phyloP scores from a whole-genome alignment of 2,888 invertebrate species.

The Scaptomyza polygonia region DNA sequence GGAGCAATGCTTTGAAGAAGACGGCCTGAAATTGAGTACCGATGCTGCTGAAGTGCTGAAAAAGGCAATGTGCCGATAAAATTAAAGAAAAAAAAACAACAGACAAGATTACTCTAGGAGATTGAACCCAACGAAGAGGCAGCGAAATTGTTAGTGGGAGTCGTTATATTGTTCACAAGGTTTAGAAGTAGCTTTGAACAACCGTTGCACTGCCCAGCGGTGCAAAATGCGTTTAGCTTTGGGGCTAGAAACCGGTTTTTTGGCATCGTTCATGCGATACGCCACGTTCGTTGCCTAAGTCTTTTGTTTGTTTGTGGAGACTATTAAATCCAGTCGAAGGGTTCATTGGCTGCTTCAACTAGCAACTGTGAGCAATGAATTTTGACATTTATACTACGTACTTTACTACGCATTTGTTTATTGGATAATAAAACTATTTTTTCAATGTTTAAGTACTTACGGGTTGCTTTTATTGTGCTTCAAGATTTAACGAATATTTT shows the following conservation, averaged over 20 bases:
- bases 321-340: conserved; percentile 59
- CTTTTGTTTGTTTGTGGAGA: conserved; percentile 70
- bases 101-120: neutral
- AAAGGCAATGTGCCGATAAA: conserved; percentile 45
- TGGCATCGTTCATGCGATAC: conserved; percentile 51
- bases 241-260: conserved; percentile 59
- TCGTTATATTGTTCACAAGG: conserved; percentile 6
- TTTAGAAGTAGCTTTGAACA: conserved; percentile 28
- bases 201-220: conserved; percentile 59
- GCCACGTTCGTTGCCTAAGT: conserved; percentile 75
- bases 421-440: conserved; percentile 29
- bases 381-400: conserved; percentile 40
- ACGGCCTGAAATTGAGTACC: conserved; percentile 20
- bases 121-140: conserved; percentile 19
- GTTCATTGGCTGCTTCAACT: conserved; percentile 66
- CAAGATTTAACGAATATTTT: neutral
- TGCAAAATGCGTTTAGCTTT: conserved; percentile 59
- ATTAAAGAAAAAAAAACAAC: conserved; percentile 5
- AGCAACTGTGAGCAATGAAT: conserved; percentile 21
- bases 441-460: neutral
- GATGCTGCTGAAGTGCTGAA: conserved; percentile 8
- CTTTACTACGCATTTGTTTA: conserved; percentile 22
- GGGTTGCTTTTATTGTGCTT: neutral
- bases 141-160: conserved; percentile 31
- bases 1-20: conserved; percentile 45